A percentile compares a stretch with the other conserved stretches of the same genome.
Conservation (phyloP, 64 coral and sea anemone genomes). For the Trachythela sp. region DNA sequence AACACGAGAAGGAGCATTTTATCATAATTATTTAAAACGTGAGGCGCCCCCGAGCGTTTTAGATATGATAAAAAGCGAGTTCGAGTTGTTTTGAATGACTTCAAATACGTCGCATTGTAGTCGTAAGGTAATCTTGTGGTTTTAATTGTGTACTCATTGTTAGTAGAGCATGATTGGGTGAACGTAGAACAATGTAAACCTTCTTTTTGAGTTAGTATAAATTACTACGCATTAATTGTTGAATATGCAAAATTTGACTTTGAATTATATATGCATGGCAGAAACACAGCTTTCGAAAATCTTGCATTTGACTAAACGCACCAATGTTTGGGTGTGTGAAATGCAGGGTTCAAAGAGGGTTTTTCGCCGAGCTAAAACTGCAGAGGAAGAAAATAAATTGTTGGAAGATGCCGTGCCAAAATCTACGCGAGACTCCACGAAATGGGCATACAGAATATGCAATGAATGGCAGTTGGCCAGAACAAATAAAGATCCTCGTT, state of each 20-base stretch:
- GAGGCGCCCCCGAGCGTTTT: too few relatives aligned
- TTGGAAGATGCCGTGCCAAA: constrained; percentile 21
- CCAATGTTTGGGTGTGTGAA: not conserved
- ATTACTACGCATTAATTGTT: not conserved
- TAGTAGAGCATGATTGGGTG: too few relatives aligned
- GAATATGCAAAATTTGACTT: not conserved
- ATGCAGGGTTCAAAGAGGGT: not conserved
- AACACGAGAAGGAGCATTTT: too few relatives aligned
- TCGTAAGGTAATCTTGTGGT: too few relatives aligned
- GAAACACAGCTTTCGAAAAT: not conserved
- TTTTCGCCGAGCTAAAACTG: not conserved
- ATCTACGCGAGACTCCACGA: constrained; percentile 18
- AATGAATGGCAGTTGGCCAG: not conserved
- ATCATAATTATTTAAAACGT: too few relatives aligned
- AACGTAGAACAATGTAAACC: too few relatives aligned
- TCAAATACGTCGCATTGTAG: not conserved
- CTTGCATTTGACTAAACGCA: not conserved
- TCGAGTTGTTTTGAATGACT: too few relatives aligned
- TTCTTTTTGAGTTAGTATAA: not conserved
- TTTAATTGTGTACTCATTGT: too few relatives aligned
- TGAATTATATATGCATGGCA: not conserved
- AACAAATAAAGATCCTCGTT: not conserved
- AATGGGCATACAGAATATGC: constrained; percentile 37
- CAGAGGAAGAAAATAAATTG: not conserved
- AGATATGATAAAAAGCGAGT: too few relatives aligned